Conservation (phyloP, 2,888 invertebrate genomes). For the Bursaphelenchus okinawaensis region DNA sequence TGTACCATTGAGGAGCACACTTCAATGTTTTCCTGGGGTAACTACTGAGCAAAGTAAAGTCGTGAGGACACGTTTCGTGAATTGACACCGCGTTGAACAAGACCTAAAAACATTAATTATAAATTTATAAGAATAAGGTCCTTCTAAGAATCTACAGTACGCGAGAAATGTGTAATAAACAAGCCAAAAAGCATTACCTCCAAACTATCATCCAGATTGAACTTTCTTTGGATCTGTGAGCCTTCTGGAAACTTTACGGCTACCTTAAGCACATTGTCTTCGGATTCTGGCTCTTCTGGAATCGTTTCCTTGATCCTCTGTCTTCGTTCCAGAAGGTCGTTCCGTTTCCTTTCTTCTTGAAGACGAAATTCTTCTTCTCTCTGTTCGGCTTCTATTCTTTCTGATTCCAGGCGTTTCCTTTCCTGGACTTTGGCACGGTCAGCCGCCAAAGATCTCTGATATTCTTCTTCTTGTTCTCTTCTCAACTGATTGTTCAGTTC, state of each 20-base stretch:
- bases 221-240: slow-evolving; percentile 78
- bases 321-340: slow-evolving; percentile 7
- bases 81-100: slow-evolving; percentile 91
- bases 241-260: slow-evolving; percentile 88
- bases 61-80: slow-evolving; percentile 83
- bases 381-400: slow-evolving; percentile 57
- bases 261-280: slow-evolving; percentile 72
- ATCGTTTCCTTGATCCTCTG: background rate
- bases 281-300: slow-evolving; percentile 45
- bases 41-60: slow-evolving; percentile 57
- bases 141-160: too few species aligned
- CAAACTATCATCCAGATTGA: slow-evolving; percentile 73
- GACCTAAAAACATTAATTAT: slow-evolving; percentile 70
- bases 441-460: slow-evolving; percentile 17
- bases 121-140: too few species aligned
- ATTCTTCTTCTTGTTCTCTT: slow-evolving; percentile 30
- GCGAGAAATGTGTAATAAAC: background rate
- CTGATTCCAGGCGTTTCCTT: slow-evolving; percentile 31
- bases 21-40: slow-evolving; percentile 34
- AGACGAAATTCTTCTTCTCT: slow-evolving; percentile 60
- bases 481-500: slow-evolving; percentile 29
- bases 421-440: slow-evolving; percentile 29
- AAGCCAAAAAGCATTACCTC: slow-evolving; percentile 64
- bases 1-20: slow-evolving; percentile 43
- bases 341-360: slow-evolving; percentile 67